phyloP scores from a whole-genome alignment of 2,888 invertebrate species.

The Drosophila paramelanica region DNA sequence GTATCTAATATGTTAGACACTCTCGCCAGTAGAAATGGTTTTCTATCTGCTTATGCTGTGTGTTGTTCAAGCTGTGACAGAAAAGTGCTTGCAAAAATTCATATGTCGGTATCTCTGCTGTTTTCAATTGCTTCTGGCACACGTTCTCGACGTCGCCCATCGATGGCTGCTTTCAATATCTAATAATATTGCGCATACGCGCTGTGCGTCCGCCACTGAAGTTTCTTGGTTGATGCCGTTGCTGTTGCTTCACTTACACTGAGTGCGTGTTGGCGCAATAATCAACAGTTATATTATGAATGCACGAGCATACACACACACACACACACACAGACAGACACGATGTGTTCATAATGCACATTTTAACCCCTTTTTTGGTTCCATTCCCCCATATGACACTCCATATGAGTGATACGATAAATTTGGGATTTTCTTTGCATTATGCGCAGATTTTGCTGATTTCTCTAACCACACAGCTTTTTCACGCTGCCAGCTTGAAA shows the following conservation, averaged over 20 bases:
- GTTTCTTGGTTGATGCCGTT: slow-evolving; percentile 20
- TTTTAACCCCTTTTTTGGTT: slow-evolving; percentile 71
- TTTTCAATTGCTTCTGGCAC: slow-evolving; percentile 70
- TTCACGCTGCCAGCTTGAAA: slow-evolving; percentile 55
- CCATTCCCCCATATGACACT: slow-evolving; percentile 62
- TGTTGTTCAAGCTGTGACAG: slow-evolving; percentile 25
- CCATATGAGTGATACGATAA: slow-evolving; percentile 77
- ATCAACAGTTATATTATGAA: slow-evolving; percentile 80
- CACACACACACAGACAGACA: slow-evolving; percentile 13
- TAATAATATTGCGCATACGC: slow-evolving; percentile 79
- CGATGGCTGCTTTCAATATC: slow-evolving; percentile 79
- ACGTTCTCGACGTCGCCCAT: slow-evolving; percentile 45
- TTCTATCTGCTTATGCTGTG: slow-evolving; percentile 41
- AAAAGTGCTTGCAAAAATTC: slow-evolving; percentile 56
- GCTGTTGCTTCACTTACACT: slow-evolving; percentile 59
- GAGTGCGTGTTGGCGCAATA: slow-evolving; percentile 80
- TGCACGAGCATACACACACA: slow-evolving; percentile 56
- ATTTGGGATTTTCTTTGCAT: slow-evolving; percentile 79
- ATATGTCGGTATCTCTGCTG: slow-evolving; percentile 71
- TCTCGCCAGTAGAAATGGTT: background rate
- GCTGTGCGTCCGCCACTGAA: slow-evolving; percentile 46
- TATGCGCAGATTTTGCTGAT: slow-evolving; percentile 73
- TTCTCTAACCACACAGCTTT: slow-evolving; percentile 40
- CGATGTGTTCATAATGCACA: slow-evolving; percentile 65
- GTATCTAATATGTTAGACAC: background rate